These are phyloP conservation scores for Sarotherodon lohbergeri DNA, from an alignment of 2,113 vertebrate species.

Conservation along the genomic window DNA sequence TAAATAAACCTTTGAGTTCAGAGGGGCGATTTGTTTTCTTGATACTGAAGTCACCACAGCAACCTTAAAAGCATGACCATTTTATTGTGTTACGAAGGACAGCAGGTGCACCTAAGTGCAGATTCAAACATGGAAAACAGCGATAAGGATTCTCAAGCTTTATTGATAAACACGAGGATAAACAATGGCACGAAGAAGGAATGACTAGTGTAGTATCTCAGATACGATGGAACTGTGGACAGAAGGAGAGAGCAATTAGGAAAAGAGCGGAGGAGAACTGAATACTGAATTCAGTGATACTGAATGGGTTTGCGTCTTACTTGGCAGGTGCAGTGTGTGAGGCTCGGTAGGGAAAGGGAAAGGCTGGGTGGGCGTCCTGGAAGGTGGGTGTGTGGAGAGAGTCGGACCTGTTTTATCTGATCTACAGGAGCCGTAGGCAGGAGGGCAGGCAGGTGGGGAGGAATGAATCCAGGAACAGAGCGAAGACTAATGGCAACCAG, in stretches of 20 bases:
- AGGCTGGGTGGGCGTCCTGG: neutral
- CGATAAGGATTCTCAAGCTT: neutral
- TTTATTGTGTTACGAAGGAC: neutral
- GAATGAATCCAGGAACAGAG: accelerated
- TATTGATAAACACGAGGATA: neutral
- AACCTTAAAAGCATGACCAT: accelerated
- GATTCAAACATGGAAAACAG: neutral
- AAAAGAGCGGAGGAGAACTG: neutral
- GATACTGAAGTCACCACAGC: neutral
- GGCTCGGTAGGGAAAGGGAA: neutral
- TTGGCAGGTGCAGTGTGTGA: neutral
- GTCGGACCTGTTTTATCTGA: neutral
- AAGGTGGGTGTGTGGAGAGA: neutral
- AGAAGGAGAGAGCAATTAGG: accelerated
- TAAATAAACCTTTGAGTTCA: neutral
- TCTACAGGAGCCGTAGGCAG: neutral
- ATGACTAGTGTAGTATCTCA: neutral
- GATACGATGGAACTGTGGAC: neutral
- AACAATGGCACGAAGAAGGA: accelerated
- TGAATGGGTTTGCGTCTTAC: neutral
- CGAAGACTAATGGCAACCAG: neutral
- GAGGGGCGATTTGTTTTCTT: neutral
- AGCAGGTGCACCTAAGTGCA: neutral
- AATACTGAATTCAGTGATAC: neutral
- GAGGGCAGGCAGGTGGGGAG: neutral